phyloP scores from a whole-genome alignment of 35 echinoderm and acorn worm species.

The Stichopus chloronotus region DNA sequence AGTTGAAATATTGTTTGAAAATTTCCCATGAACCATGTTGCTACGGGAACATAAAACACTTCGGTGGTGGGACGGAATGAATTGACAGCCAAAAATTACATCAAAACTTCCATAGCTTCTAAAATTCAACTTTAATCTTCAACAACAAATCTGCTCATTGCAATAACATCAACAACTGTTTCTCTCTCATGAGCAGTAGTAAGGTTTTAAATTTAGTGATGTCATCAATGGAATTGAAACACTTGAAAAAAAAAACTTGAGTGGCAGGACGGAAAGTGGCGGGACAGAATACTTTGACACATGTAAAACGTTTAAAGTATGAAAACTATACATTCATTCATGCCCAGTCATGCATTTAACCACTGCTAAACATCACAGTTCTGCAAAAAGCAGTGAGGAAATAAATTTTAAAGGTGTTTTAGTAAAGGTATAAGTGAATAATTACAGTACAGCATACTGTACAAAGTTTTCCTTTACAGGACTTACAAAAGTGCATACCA shows the following conservation, averaged over 20 bases:
- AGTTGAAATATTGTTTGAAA: too few species aligned
- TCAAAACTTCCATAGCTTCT: too few species aligned
- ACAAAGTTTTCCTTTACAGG: not conserved
- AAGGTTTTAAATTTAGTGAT: not conserved
- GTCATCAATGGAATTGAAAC: too few species aligned
- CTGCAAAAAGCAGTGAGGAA: too few species aligned
- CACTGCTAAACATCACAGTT: conserved; percentile 1
- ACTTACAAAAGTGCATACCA: conserved; percentile 3
- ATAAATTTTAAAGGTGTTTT: too few species aligned
- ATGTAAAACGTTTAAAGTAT: not conserved
- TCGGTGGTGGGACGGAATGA: too few species aligned
- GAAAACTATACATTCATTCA: conserved; percentile 4
- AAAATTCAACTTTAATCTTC: conserved; percentile 11
- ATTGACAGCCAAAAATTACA: too few species aligned
- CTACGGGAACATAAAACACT: not conserved
- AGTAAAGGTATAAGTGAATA: not conserved
- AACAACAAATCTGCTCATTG: not conserved
- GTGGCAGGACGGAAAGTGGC: not conserved
- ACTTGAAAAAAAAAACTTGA: not conserved
- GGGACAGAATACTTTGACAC: not conserved
- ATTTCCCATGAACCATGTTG: too few species aligned
- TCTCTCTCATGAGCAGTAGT: not conserved
- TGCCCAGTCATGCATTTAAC: not conserved
- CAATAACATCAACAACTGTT: not conserved
- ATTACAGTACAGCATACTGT: too few species aligned